phyloP scores from a whole-genome alignment of 1,140 invertebrate genomes.

The Polypedilum vanderplanki region DNA sequence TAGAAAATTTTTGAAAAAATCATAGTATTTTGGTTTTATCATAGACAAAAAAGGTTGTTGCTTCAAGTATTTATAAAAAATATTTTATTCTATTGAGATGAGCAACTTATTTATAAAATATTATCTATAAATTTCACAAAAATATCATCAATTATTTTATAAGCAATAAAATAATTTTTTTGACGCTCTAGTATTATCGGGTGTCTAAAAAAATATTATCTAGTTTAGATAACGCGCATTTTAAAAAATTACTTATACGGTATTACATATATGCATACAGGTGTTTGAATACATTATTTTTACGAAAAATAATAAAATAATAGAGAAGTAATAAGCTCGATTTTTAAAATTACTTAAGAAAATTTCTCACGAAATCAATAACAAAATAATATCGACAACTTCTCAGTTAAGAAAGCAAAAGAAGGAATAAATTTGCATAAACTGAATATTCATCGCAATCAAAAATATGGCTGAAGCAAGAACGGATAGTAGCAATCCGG shows the following conservation, averaged over 20 bases:
- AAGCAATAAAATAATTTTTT: not conserved
- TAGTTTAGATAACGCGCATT: no score
- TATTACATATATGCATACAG: no score
- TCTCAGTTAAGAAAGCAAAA: not conserved
- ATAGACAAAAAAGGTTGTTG: not conserved
- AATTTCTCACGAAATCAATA: not conserved
- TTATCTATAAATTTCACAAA: not conserved
- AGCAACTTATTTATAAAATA: not conserved
- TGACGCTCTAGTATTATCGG: not conserved
- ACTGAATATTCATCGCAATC: not conserved
- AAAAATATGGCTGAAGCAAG: conserved; percentile 55
- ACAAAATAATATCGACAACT: not conserved
- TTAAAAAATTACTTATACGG: no score
- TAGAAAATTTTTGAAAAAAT: no score
- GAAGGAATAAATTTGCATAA: not conserved
- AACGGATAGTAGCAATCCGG: conserved; percentile 48
- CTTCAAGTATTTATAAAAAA: not conserved
- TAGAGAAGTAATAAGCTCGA: not conserved
- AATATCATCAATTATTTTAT: not conserved
- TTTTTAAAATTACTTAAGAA: not conserved
- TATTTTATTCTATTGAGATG: not conserved
- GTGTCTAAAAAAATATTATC: conserved; percentile 25
- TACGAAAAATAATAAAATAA: not conserved
- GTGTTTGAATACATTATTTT: no score
- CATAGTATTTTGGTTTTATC: not conserved